These are phyloP conservation scores for Hippocampus kuda DNA, from an alignment of 2,797 vertebrate genomes.

Conservation along the genomic window DNA sequence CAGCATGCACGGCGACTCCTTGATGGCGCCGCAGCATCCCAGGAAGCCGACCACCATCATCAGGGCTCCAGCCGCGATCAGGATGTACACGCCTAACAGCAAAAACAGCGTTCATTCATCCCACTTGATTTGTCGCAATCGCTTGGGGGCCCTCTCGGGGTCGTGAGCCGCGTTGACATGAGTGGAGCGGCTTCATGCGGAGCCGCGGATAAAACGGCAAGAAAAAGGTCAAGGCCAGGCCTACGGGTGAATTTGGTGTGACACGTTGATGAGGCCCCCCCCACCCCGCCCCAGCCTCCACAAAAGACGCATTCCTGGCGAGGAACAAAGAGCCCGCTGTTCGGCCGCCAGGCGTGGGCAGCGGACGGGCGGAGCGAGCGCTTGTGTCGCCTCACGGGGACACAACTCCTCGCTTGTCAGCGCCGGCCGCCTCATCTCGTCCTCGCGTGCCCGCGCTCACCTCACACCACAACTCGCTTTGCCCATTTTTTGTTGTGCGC, in stretches of 20 bases:
- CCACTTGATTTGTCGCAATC: too few relatives aligned
- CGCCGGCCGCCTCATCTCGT: neutral
- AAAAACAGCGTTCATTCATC: conserved; percentile 5
- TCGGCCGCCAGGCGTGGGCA: conserved; percentile 14
- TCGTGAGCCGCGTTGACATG: too few relatives aligned
- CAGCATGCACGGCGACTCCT: conserved; percentile 95
- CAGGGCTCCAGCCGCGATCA: conserved; percentile 87
- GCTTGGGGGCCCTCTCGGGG: too few relatives aligned
- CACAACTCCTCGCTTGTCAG: neutral
- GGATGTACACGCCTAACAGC: conserved; percentile 81
- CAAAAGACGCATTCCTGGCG: conserved; percentile 9
- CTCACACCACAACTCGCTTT: neutral
- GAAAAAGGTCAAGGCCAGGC: neutral
- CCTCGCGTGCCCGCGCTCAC: neutral
- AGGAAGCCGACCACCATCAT: conserved; percentile 98
- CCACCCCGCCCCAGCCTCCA: too few relatives aligned
- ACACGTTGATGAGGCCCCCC: neutral
- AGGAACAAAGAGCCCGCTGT: conserved; percentile 55
- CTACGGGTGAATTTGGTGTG: neutral
- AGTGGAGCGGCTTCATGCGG: too few relatives aligned
- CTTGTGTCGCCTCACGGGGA: conserved; percentile 14
- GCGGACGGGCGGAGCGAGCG: conserved; percentile 32
- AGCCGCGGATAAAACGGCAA: neutral
- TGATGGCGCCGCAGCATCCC: conserved; percentile 93
- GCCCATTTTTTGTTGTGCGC: neutral